A percentile compares a stretch with the other conserved stretches of the same genome.
phyloP scores from a whole-genome alignment of 2,797 vertebrate species.

The Protonibea diacanthus region DNA sequence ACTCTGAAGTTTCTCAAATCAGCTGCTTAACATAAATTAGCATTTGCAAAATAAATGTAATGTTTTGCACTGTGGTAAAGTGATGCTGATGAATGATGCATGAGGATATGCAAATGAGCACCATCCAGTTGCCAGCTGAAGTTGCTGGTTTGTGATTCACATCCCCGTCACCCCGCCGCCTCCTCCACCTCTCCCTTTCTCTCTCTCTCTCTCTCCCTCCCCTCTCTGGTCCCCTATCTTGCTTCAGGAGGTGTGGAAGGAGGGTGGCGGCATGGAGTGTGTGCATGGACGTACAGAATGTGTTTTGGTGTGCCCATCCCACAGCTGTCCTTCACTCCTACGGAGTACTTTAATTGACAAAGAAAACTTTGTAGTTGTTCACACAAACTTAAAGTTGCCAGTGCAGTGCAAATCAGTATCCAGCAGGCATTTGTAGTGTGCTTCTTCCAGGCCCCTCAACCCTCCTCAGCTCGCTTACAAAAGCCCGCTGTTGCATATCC shows the following conservation, averaged over 20 bases:
- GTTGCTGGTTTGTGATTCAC: slow-evolving; percentile 56
- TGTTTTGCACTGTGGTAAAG: slow-evolving; percentile 72
- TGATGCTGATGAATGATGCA: slow-evolving; percentile 83
- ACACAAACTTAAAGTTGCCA: slow-evolving; percentile 49
- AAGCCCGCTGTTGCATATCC: slow-evolving; percentile 59
- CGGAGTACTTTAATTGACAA: slow-evolving; percentile 51
- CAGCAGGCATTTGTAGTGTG: slow-evolving; percentile 55
- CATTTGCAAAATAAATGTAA: slow-evolving; percentile 82
- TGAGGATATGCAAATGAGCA: slow-evolving; percentile 73
- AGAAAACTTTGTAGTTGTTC: slow-evolving; percentile 54
- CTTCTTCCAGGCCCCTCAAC: slow-evolving; percentile 46
- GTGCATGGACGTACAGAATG: slow-evolving; percentile 8
- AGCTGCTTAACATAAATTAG: slow-evolving; percentile 84
- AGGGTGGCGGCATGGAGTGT: not conserved
- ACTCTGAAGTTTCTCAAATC: slow-evolving; percentile 76
- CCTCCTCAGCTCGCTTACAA: slow-evolving; percentile 40
- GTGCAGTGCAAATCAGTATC: slow-evolving; percentile 72
- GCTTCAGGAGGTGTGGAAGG: not conserved
- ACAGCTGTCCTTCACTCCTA: slow-evolving; percentile 36
- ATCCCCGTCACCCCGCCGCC: slow-evolving; percentile 13
- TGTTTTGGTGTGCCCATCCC: slow-evolving; percentile 3
- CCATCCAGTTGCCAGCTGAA: slow-evolving; percentile 68
- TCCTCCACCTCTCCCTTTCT: not conserved
- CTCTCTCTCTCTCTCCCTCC: not conserved
- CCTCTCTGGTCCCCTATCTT: not conserved